Conservation (phyloP, 1,140 invertebrate genomes). For the honey bee (Apis mellifera) region DNA sequence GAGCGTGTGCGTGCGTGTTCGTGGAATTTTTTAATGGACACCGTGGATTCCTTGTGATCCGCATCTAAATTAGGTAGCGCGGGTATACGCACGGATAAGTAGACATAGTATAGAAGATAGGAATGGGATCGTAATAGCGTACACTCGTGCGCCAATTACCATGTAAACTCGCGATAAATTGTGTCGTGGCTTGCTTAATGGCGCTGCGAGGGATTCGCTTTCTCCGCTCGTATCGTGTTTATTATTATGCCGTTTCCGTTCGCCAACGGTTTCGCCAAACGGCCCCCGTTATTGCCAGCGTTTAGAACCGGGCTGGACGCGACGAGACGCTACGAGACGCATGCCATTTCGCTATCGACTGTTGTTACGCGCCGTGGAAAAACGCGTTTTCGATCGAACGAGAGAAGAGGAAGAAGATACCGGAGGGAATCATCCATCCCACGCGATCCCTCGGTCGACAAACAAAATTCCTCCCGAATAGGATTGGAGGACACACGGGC, state of each 20-base stretch:
- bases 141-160: background rate
- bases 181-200: background rate
- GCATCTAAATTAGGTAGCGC: background rate
- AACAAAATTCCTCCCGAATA: too few species aligned
- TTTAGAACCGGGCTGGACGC: too few species aligned
- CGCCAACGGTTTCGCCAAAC: too few species aligned
- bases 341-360: too few species aligned
- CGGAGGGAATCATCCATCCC: too few species aligned
- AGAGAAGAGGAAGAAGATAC: too few species aligned
- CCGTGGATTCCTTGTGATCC: background rate
- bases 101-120: background rate
- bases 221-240: background rate
- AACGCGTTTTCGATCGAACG: too few species aligned
- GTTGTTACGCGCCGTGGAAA: too few species aligned
- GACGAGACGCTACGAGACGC: too few species aligned
- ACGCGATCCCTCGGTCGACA: too few species aligned
- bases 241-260: background rate
- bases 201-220: background rate
- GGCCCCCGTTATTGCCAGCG: too few species aligned
- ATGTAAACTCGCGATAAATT: background rate
- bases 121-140: background rate
- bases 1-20: background rate
- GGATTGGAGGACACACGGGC: background rate
- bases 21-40: background rate
- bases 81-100: background rate